Evolutionary conservation across 2,888 invertebrate species (phyloP), one percentile per base, ranked within the genome.

Genomic region (Parnassius apollo): DNA sequence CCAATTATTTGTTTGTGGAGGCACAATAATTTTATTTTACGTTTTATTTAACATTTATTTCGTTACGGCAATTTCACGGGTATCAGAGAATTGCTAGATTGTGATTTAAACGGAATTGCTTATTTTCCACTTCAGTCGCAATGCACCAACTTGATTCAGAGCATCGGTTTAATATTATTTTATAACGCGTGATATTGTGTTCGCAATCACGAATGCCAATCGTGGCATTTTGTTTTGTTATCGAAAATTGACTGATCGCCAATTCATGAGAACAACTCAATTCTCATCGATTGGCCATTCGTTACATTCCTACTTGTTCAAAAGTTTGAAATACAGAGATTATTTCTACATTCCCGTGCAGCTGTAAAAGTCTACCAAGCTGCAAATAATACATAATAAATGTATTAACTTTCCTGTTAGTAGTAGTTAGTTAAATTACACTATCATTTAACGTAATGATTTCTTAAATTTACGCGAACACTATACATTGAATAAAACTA

Each of bases 41-140:
- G 90, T 91, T 91, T 91, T 91, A 91, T 91, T 91, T 88, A 91
- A 91, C 91, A 91, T 91, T 91, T 91, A 91, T 91, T 88, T 86
- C 91, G 91, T 90, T 91, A 89, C 90, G 91, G 86, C 89, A 89
- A 91, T 91, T 91, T 91, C 91, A 91, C 85, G 91, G 91, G 86
- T 89, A 91, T 91, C 91, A 90, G 88, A 88, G 90, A 84, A 87
- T 87, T 82, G 87, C 88, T 89, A 88, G 89, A 86, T 90, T 89
- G 89, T 87, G 91, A 90, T 91, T 91, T 88, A 87, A 89, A 85
- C 82, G 84, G 79, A 88, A 91, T 91, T 90, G 89, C 84, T 88
- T 90, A 91, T 91, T 91, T 91, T 91, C 91, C 91, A 91, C 88
- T 83, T 85, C 81, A 83, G 76, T 78, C 82, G 80, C 80, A 80